Evolutionary conservation across 2,113 vertebrate genomes (phyloP).

Genomic region (Lepus timidus): DNA sequence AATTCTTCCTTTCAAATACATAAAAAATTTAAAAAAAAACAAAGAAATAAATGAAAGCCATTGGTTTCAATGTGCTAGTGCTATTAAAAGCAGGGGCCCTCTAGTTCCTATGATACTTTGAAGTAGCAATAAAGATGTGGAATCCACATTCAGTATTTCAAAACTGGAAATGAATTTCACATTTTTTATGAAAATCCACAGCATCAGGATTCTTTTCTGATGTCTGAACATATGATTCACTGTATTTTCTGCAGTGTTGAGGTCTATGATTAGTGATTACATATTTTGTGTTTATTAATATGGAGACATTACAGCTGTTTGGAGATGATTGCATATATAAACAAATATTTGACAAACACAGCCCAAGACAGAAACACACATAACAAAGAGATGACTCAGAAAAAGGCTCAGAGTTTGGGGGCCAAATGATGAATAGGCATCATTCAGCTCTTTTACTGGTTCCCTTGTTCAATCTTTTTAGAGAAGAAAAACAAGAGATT

Average conservation of each 20-base stretch:
- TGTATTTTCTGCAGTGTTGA: not conserved
- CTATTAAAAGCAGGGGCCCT: not conserved
- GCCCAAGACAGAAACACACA: not conserved
- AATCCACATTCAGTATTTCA: not conserved
- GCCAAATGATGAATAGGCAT: not conserved
- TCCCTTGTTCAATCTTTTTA: not conserved
- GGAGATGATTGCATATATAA: conserved; percentile 23
- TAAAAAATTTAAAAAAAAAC: no score
- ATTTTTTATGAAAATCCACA: not conserved
- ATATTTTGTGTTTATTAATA: not conserved
- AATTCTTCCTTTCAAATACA: no score
- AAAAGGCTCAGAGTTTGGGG: not conserved
- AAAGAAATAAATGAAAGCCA: no score
- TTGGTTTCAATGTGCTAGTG: not conserved
- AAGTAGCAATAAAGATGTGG: not conserved
- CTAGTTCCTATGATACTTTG: not conserved
- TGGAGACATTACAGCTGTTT: not conserved
- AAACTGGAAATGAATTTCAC: not conserved
- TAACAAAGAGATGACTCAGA: not conserved
- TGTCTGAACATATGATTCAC: not conserved
- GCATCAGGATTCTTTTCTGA: not conserved
- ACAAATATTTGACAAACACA: not conserved
- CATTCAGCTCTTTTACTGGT: not conserved
- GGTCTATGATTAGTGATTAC: not conserved
- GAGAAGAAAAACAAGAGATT: not conserved